Base-by-base conservation (phyloP, 2,113 vertebrate genomes). In the Cepphus grylle region DNA sequence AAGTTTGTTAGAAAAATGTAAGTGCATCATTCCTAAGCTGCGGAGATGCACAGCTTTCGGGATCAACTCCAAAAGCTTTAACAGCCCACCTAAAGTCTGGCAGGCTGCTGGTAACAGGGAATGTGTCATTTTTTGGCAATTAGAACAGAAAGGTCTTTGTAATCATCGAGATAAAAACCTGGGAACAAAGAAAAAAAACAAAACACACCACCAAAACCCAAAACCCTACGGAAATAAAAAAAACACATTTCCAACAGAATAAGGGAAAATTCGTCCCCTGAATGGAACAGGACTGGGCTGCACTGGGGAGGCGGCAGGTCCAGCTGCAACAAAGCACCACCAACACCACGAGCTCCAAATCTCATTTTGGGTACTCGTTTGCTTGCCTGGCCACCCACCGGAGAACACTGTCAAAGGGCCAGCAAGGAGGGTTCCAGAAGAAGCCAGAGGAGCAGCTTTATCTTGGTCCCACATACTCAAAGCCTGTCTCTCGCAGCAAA, bases 31-130 rank as follows among this genome's bases (percentile, higher is more conserved):
- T 95, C 66, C 94, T 62, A 38, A 97, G 88, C 58, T 73, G 74
- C 0, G 0, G 94, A 87, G 94, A 93, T 18, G 49, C 79, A 72
- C n/a, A 93, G 93, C 66, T 91, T 88, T 94, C 2, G 3, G 88
- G 73, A 94, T 77, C 65, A 58, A 50, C 52, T 95, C 91, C 91
- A 71, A 86, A 80, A 80, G 70, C 79, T 86, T 62, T 40, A 90
- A 26, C 97, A 97, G 94, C 96, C 94, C 95, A 97, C 95, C 94
- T 95, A 94, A 97, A 96, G 81, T 95, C 96, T 97, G 97, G 70
- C 87, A 87, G 49, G 71, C 81, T 95, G 84, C 63, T 93, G 79
- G 15, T 49, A 73, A 73, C 53, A 77, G 71, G 53, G 84, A 95
- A 70, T 52, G 47, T 36, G 78, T 66, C 62, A 87, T 62, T 80